Evolutionary conservation across 2,797 vertebrate species (phyloP), one percentile per base, ranked within the genome.

Genomic region (Hoplostethus atlanticus): DNA sequence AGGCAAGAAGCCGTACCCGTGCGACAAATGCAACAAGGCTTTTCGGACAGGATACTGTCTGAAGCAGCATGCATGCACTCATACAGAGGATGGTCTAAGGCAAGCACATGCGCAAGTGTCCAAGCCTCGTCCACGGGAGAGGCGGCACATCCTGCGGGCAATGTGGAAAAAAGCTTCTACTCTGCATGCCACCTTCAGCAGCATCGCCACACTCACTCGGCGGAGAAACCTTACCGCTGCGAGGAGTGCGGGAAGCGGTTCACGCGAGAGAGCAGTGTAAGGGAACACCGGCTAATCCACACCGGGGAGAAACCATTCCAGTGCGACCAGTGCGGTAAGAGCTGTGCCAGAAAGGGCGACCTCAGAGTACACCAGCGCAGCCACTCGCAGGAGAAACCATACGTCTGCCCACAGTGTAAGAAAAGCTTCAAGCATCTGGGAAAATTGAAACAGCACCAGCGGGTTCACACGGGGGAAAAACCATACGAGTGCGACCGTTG

Each of bases 281-380:
- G 44, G 74, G 34, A 60, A 8, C 80, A 86, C 47, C 66, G 42
- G 62, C 0, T 59, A 5, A 25, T 12, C 8, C 55, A 57, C 55
- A 38, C 31, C 1, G 42, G 56, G 10, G 64, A 77, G 11, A 71
- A 77, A 6, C 40, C 47, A 0, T 79, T 65, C 4, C 60, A 8
- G 2, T 85, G 84, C 0, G 77, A 83, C 9, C 64, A 70, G 17
- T 83, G 83, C 0, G 77, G 80, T 1, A 82, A 85, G 64, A 51
- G 42, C 8, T 85, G 73, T 0, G 47, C 76, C 53, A 28, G 83
- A 5, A 67, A 57, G 0, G 70, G 67, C 1, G 73, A 82, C 44
- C 83, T 85, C 0, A 55, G 64, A 6, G 38, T 1, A 0, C 83
- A 85, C 77, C 73, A 72, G 76, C 53, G 75, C 4, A 77, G 77